These are phyloP conservation scores for Enteromius argenteus DNA, from an alignment of 2,797 vertebrate species.

Conservation along the genomic window DNA sequence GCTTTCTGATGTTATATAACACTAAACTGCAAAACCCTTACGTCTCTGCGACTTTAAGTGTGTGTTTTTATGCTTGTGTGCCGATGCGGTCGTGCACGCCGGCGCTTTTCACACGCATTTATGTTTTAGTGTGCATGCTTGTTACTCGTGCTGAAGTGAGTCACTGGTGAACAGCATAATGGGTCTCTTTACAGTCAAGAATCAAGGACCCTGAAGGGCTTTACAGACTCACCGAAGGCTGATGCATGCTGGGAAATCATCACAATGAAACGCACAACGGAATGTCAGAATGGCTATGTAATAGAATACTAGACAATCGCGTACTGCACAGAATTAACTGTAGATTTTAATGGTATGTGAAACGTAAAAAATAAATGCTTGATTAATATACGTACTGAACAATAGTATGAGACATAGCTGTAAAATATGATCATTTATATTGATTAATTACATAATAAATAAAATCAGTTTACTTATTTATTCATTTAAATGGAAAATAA, in stretches of 20 bases:
- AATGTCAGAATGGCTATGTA: neutral
- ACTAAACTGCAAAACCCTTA: neutral
- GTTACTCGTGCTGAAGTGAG: constrained; percentile 1
- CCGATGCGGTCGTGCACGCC: neutral
- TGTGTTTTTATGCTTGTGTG: constrained; percentile 11
- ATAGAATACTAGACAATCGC: neutral
- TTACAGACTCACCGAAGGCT: neutral
- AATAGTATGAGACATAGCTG: neutral
- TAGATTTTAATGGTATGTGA: neutral
- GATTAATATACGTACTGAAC: neutral
- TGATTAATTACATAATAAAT: too few relatives aligned
- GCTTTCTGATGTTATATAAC: constrained; percentile 36
- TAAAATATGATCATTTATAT: neutral
- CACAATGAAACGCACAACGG: neutral
- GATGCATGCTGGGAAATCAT: constrained; percentile 29
- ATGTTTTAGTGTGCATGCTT: neutral
- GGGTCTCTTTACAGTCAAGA: neutral
- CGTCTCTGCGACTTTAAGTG: neutral
- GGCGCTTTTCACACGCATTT: neutral
- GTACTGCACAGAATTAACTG: neutral
- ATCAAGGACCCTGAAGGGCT: constrained; percentile 11
- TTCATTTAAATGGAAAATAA: neutral
- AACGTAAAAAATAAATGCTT: neutral
- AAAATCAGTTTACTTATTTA: too few relatives aligned
- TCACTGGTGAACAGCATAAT: neutral